Conservation (phyloP, 2,797 vertebrate species). For the Limosa lapponica region DNA sequence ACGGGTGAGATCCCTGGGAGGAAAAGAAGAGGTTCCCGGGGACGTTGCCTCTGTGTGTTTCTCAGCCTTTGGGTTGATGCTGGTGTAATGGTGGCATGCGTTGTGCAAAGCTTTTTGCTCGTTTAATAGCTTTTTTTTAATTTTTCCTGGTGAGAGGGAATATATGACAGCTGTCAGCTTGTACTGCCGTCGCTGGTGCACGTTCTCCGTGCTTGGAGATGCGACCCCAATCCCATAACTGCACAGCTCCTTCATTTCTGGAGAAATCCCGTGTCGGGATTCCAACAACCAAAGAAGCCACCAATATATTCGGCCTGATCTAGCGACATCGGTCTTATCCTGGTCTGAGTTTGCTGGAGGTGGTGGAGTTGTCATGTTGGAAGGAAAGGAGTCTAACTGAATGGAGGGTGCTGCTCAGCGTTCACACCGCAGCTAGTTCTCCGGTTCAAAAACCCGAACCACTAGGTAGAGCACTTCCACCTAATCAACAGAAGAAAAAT, state of each 20-base stretch:
- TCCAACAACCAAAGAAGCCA: not conserved
- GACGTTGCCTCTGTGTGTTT: not conserved
- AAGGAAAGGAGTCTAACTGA: not conserved
- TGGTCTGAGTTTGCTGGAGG: not conserved
- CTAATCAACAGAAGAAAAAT: not conserved
- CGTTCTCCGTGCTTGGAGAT: not conserved
- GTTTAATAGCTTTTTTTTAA: not conserved
- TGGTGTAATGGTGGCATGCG: not conserved
- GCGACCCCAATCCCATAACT: not conserved
- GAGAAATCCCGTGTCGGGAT: not conserved
- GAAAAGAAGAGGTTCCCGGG: not conserved
- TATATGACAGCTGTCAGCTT: not conserved
- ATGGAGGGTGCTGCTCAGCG: not conserved
- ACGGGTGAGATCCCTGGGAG: not conserved
- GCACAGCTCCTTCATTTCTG: not conserved
- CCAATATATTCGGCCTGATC: not conserved
- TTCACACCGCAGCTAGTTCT: not conserved
- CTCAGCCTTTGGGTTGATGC: not conserved
- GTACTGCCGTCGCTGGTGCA: not conserved
- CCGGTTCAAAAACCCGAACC: not conserved
- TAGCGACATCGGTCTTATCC: not conserved
- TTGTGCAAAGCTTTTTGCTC: not conserved
- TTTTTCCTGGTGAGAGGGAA: not conserved
- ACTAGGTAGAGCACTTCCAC: not conserved
- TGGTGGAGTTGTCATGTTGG: not conserved